Evolutionary conservation across 2,888 invertebrate genomes (phyloP).

Genomic region (Aspidapion aeneum): DNA sequence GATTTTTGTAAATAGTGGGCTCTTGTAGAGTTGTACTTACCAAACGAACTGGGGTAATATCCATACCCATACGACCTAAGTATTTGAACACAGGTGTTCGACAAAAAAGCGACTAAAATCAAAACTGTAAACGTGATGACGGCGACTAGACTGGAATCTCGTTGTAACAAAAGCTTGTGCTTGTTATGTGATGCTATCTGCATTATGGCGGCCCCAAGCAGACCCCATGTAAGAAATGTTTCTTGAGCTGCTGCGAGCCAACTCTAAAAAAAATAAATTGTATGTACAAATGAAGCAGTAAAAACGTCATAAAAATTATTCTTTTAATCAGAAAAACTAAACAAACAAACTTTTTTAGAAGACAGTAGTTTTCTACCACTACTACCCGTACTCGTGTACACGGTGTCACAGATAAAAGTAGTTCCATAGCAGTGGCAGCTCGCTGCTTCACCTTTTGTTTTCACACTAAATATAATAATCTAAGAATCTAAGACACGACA

Average conservation of each 20-base stretch:
- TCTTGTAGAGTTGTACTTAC: conserved; percentile 61
- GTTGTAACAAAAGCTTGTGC: conserved; percentile 59
- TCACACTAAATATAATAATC: too few species aligned
- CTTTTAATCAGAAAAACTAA: not conserved
- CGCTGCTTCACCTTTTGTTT: too few species aligned
- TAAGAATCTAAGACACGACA: too few species aligned
- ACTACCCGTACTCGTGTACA: too few species aligned
- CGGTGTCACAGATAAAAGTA: too few species aligned
- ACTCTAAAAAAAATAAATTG: conserved; percentile 57
- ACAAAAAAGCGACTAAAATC: conserved; percentile 72
- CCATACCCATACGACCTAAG: conserved; percentile 68
- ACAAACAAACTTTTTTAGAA: not conserved
- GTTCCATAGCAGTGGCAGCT: too few species aligned
- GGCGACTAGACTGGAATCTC: conserved; percentile 65
- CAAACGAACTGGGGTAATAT: conserved; percentile 82
- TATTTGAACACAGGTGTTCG: conserved; percentile 79
- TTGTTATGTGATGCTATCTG: conserved; percentile 75
- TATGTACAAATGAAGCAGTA: not conserved
- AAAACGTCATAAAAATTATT: not conserved
- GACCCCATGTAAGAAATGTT: conserved; percentile 84
- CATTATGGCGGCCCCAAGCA: conserved; percentile 77
- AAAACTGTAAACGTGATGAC: conserved; percentile 72
- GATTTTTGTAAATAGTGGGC: too few species aligned
- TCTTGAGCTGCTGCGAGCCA: conserved; percentile 90
- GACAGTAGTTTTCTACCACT: too few species aligned